Base-by-base conservation (phyloP, 2,797 vertebrate species). In the Harpagifer antarcticus region DNA sequence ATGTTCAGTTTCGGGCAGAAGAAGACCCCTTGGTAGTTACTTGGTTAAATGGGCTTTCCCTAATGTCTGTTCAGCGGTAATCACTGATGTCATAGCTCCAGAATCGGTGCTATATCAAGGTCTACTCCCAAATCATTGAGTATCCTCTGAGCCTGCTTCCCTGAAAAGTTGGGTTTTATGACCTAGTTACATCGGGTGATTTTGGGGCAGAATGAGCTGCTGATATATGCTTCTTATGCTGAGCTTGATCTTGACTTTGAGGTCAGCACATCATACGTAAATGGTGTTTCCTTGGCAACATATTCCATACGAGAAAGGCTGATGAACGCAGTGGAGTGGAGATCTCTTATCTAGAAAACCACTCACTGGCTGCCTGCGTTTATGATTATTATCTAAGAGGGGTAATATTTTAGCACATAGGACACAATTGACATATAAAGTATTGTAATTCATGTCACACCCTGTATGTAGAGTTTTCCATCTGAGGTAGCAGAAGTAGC, bases 231-330 rank as follows among this genome's bases (percentile, higher is more conserved):
- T 68, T 81, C 43, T 76, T 64, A 63, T 81, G 78, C 78, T 74
- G 67, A 83, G 74, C 85, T 82, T 84, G 82, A 88, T 85, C 79
- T 81, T 7, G 48, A 87, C 79, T 86, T 74, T 44, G 86, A 79
- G 86, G 85, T 90, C 88, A 85, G 23, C 58, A 79, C 76, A 67
- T 83, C 67, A 20, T 78, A 62, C n/a, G 20, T 74, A 68, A 72
- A 74, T 70, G 71, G 60, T 77, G 90, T 91, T 90, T 88, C 91
- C 88, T 42, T 84, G 79, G 91, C 86, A 92, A 91, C 89, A 68
- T 74, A 66, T 87, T 84, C 71, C 61, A 64, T 77, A 87, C 50
- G 76, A 83, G 84, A 87, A 77, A 81, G 62, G 66, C 73, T 76
- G 81, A 88, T 86, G 84, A 82, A 73, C 10, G 49, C 54, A 52